Conservation (phyloP, 1,140 invertebrate genomes). For the Helicoverpa zea region DNA sequence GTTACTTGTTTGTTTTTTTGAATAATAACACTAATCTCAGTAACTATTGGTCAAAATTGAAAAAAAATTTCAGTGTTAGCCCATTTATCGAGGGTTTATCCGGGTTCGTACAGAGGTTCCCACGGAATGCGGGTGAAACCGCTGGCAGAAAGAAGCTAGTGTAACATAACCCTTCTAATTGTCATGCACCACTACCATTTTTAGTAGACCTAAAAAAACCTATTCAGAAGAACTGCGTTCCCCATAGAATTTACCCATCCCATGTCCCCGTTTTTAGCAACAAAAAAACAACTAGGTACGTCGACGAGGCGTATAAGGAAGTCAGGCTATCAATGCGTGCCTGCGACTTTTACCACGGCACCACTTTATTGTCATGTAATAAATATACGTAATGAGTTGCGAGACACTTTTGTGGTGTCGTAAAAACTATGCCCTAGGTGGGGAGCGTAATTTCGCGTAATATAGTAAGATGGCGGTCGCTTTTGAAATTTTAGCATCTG, state of each 20-base stretch:
- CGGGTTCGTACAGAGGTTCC: no score
- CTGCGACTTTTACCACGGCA: slow-evolving; percentile 23
- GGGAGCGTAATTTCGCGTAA: not conserved
- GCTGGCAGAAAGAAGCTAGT: no score
- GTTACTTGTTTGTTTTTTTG: no score
- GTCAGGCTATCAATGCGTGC: slow-evolving; percentile 12
- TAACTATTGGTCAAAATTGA: no score
- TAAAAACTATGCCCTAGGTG: slow-evolving; percentile 10
- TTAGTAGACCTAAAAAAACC: not conserved
- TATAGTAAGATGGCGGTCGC: no score
- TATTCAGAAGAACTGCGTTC: not conserved
- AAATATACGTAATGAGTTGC: slow-evolving; percentile 29
- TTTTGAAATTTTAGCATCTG: no score
- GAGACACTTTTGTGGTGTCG: slow-evolving; percentile 2
- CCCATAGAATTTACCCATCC: not conserved
- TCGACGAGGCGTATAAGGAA: slow-evolving; percentile 11
- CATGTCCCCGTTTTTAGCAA: not conserved
- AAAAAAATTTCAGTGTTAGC: no score
- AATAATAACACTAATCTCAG: no score
- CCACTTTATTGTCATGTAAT: slow-evolving; percentile 32
- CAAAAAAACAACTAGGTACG: not conserved
- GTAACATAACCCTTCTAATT: no score
- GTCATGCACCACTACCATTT: not conserved
- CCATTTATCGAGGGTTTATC: no score
- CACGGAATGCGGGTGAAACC: no score